Percentiles rank a stretch among this genome's conserved stretches.
These are phyloP conservation scores for Pachliopta kotzebuea DNA, from an alignment of 2,888 invertebrate species.

Conservation along the genomic window DNA sequence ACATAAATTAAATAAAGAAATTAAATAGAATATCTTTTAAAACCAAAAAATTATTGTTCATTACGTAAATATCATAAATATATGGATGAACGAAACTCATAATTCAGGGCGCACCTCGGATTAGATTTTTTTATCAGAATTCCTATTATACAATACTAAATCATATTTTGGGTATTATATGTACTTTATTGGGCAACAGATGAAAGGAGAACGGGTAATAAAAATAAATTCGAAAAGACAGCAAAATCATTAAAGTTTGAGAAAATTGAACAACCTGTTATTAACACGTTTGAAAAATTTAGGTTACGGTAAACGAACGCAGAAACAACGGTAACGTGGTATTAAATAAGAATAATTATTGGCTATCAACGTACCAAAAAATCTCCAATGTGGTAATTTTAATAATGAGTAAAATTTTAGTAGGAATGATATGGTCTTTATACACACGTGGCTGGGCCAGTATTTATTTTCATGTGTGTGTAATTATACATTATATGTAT, in stretches of 20 bases:
- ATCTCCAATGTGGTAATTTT: background rate
- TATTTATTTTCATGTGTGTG: too few relatives aligned
- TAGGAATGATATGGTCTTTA: background rate
- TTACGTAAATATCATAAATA: constrained; percentile 13
- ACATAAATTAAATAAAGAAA: too few relatives aligned
- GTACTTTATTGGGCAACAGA: constrained; percentile 21
- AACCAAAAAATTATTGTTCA: background rate
- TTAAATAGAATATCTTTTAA: background rate
- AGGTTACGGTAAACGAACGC: constrained; percentile 27
- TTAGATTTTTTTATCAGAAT: constrained; percentile 22
- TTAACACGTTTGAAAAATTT: constrained; percentile 28
- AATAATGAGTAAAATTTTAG: background rate
- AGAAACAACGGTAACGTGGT: constrained; percentile 26
- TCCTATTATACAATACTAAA: constrained; percentile 27
- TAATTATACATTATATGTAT: too few relatives aligned
- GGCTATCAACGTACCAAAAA: constrained; percentile 13
- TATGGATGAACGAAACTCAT: constrained; percentile 23
- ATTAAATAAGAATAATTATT: constrained; percentile 26
- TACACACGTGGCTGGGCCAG: too few relatives aligned
- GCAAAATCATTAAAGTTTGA: constrained; percentile 24
- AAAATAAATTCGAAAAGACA: constrained; percentile 29
- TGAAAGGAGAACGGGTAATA: constrained; percentile 27
- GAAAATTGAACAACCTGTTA: constrained; percentile 27
- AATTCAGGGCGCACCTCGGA: constrained; percentile 8
- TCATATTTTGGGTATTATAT: constrained; percentile 24